Evolutionary conservation across 2,797 vertebrate species (phyloP).

Genomic region (Gouania willdenowi): DNA sequence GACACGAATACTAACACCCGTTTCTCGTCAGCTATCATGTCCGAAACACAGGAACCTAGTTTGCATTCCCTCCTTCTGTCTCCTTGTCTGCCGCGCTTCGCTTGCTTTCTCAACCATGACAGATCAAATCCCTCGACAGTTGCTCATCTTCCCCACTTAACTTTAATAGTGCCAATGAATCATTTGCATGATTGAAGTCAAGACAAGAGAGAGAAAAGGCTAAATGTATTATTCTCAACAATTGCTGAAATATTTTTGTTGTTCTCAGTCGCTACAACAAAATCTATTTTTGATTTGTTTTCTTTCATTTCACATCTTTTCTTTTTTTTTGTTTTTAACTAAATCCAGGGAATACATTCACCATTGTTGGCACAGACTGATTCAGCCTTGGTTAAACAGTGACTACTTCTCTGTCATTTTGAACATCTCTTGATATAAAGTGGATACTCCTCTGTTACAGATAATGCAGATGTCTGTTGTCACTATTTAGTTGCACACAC

Average conservation of each 20-base stretch:
- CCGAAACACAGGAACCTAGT: constrained; percentile 48
- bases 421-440: no score
- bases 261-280: constrained; percentile 10
- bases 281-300: not conserved
- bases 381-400: no score
- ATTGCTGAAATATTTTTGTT: constrained; percentile 9
- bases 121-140: constrained; percentile 40
- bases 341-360: no score
- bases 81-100: constrained; percentile 15
- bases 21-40: constrained; percentile 53
- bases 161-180: constrained; percentile 50
- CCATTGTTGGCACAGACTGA: no score
- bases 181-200: constrained; percentile 59
- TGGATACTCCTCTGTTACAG: no score
- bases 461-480: no score
- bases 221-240: no score
- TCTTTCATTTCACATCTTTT: no score
- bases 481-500: no score
- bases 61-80: constrained; percentile 45
- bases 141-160: constrained; percentile 50
- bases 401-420: no score
- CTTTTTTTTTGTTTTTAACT: no score
- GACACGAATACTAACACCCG: constrained; percentile 42
- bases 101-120: constrained; percentile 44
- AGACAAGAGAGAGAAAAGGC: constrained; percentile 29